phyloP scores from a whole-genome alignment of 2,888 invertebrate genomes.

The Oxytorus armatus region DNA sequence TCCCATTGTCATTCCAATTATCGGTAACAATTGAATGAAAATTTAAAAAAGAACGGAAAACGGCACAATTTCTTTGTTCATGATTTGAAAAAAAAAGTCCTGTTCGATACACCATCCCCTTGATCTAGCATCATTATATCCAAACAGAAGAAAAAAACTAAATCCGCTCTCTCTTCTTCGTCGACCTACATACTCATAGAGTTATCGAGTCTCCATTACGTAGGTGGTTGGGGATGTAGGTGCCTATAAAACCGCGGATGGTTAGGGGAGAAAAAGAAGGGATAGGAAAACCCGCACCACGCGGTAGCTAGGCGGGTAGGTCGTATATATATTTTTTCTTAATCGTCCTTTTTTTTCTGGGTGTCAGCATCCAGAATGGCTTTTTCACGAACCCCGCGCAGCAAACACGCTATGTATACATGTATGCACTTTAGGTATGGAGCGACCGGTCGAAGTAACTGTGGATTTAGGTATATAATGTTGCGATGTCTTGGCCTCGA shows the following conservation, averaged over 20 bases:
- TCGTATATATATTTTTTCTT: constrained; percentile 51
- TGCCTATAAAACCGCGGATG: constrained; percentile 23
- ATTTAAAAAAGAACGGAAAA: background rate
- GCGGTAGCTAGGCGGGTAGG: constrained; percentile 27
- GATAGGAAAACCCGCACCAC: background rate
- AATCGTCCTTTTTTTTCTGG: constrained; percentile 53
- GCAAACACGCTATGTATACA: constrained; percentile 24
- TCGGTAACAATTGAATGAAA: too few species aligned
- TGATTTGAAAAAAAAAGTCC: background rate
- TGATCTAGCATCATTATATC: constrained; percentile 12
- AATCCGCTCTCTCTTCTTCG: constrained; percentile 23
- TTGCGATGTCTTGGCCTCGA: background rate
- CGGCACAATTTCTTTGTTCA: background rate
- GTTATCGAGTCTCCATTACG: constrained; percentile 48
- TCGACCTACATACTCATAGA: constrained; percentile 48
- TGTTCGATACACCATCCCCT: background rate
- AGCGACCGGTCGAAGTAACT: too few species aligned
- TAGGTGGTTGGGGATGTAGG: constrained; percentile 5
- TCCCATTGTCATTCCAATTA: too few species aligned
- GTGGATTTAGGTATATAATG: too few species aligned
- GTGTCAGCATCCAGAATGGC: constrained; percentile 59
- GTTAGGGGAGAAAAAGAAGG: background rate
- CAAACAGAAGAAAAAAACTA: constrained; percentile 9
- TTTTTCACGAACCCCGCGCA: constrained; percentile 23
- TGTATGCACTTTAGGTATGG: background rate